Conservation (phyloP, 1,140 invertebrate genomes). For the Cyclina sinensis region DNA sequence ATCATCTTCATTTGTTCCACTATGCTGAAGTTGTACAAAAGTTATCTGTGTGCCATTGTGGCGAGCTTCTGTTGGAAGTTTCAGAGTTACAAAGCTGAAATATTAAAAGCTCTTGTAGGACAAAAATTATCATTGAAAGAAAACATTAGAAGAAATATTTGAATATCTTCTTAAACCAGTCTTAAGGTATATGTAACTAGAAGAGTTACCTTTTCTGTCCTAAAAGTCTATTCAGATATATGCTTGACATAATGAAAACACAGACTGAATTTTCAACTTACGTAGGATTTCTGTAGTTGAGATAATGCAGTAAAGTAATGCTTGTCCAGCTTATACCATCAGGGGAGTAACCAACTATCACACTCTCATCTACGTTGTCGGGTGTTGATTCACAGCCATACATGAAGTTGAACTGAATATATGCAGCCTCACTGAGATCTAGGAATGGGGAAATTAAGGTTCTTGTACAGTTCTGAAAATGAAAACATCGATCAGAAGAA, state of each 20-base stretch:
- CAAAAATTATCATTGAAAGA: no score
- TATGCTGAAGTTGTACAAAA: conserved; percentile 86
- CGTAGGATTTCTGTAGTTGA: conserved; percentile 81
- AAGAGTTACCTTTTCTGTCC: no score
- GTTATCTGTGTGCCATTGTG: conserved; percentile 83
- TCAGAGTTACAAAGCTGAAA: conserved; percentile 83
- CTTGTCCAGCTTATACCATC: conserved; percentile 85
- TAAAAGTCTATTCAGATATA: no score
- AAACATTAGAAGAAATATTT: no score
- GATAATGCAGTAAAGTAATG: conserved; percentile 83
- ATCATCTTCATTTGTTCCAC: conserved; percentile 81
- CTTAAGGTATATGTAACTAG: no score
- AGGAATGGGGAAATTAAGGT: conserved; percentile 85
- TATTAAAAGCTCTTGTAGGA: not conserved
- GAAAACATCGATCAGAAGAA: no score
- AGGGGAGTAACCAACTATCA: conserved; percentile 84
- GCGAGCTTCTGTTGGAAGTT: conserved; percentile 83
- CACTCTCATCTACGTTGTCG: conserved; percentile 80
- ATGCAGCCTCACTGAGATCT: conserved; percentile 84
- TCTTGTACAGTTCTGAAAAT: conserved; percentile 85
- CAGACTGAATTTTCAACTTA: no score
- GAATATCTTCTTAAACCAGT: no score
- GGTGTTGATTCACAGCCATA: conserved; percentile 85
- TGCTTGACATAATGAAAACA: no score
- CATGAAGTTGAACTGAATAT: conserved; percentile 87